Base-by-base conservation (phyloP, 2,113 vertebrate species). In the Brachirus orientalis region DNA sequence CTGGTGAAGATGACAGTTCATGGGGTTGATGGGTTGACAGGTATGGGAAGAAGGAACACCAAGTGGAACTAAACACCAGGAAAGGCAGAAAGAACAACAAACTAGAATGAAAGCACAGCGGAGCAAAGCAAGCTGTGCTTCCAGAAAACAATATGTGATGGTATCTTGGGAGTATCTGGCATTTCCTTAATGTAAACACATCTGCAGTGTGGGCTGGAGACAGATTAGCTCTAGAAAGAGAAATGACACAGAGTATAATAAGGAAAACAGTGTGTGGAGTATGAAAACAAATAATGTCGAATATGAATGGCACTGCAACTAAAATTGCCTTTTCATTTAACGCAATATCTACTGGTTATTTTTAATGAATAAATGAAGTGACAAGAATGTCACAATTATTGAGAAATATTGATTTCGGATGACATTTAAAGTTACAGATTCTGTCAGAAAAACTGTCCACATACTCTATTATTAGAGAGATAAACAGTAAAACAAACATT, bases 1-100 rank as follows among this genome's bases (percentile, higher is more conserved):
- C 60, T 52, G 78, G n/a, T 53, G 38, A 72, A 33, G 55, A 58
- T 19, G 43, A 63, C 17, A 33, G 54, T 46, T 59, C 54, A 35
- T 46, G 50, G 45, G 19, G 67, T 14, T 70, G 82, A 83, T 69
- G 68, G 60, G 53, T 75, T 89, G 83, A 86, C 83, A 74, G 72
- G 50, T 67, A 47, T 9, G 11, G 56, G 60, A 41, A 55, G 63
- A 46, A 63, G 45, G 0, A 66, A 71, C 6, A 58, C 40, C 17
- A 36, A 59, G 60, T 46, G 69, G 19, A 77, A 75, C 18, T 13
- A 51, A 82, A 76, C 51, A 47, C 7, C 44, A 44, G 66, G 38
- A 80, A 56, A 33, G 64, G 68, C 64, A 63, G 48, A 43, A 52
- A 65, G 64, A 77, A 81, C 72, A 72, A 76, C 53, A 59, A 58